These are phyloP conservation scores for Bombyx mori DNA, from an alignment of 1,140 invertebrate species.

Conservation along the genomic window DNA sequence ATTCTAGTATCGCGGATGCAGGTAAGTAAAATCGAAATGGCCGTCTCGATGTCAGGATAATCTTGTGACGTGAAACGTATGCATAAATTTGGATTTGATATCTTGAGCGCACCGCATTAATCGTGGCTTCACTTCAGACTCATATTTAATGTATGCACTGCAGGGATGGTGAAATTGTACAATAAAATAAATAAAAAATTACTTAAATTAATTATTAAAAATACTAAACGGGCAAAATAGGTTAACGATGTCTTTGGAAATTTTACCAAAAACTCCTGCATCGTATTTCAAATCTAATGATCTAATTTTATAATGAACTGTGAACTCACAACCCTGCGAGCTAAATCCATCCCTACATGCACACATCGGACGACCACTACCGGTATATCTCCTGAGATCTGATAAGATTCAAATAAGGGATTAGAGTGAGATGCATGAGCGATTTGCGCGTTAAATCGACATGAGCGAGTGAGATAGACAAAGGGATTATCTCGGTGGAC, in stretches of 20 bases:
- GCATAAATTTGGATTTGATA: slow-evolving; percentile 67
- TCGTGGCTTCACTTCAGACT: slow-evolving; percentile 60
- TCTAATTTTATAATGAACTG: neutral
- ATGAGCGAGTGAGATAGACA: slow-evolving; percentile 41
- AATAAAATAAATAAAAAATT: neutral
- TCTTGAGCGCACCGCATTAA: slow-evolving; percentile 53
- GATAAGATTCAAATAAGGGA: slow-evolving; percentile 74
- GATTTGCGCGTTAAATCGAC: slow-evolving; percentile 46
- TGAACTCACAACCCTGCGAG: slow-evolving; percentile 35
- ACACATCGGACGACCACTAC: slow-evolving; percentile 52
- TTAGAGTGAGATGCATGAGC: slow-evolving; percentile 61
- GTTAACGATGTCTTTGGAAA: neutral
- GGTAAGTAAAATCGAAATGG: too few relatives aligned
- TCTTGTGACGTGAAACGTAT: slow-evolving; percentile 47
- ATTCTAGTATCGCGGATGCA: neutral
- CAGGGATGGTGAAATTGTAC: slow-evolving; percentile 23
- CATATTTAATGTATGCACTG: slow-evolving; percentile 51
- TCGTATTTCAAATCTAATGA: neutral
- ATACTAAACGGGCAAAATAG: neutral
- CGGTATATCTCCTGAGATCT: slow-evolving; percentile 67
- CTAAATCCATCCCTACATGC: slow-evolving; percentile 50
- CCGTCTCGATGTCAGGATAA: slow-evolving; percentile 36
- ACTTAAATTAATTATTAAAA: neutral
- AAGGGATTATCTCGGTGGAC: slow-evolving; percentile 65
- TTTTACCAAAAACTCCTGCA: neutral